Percentiles rank a stretch among this genome's conserved stretches.
These are phyloP conservation scores for Grammomys dolichurus DNA, from an alignment of 2,113 vertebrate genomes.

Conservation along the genomic window DNA sequence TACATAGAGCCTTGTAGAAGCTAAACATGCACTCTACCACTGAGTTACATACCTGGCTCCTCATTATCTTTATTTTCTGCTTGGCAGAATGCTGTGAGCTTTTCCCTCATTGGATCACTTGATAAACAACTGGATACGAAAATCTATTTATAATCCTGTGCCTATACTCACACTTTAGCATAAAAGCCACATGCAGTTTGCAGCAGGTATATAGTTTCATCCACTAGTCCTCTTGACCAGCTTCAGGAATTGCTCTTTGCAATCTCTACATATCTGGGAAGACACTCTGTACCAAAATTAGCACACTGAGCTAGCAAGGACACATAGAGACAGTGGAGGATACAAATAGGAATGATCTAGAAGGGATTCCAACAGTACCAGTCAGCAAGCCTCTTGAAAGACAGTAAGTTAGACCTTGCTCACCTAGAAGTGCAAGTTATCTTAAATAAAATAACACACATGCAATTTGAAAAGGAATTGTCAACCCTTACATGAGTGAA, in stretches of 20 bases:
- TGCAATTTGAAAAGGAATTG: background rate
- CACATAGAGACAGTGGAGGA: conserved; percentile 37
- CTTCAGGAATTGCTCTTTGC: conserved; percentile 67
- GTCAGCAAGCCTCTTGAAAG: conserved; percentile 43
- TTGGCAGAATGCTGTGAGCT: conserved; percentile 55
- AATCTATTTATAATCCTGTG: conserved; percentile 69
- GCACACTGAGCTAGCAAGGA: conserved; percentile 64
- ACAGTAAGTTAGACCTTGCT: conserved; percentile 46
- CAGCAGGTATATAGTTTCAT: conserved; percentile 64
- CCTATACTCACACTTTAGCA: conserved; percentile 74
- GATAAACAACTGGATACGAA: conserved; percentile 65
- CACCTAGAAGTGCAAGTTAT: conserved; percentile 50
- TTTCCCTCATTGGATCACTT: conserved; percentile 60
- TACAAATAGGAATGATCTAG: conserved; percentile 68
- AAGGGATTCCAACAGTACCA: conserved; percentile 44
- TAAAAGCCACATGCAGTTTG: conserved; percentile 56
- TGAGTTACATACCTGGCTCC: background rate
- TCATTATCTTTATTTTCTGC: conserved; percentile 10
- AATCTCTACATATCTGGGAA: conserved; percentile 70
- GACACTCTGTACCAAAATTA: conserved; percentile 74
- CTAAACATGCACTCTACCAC: background rate
- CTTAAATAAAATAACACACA: conserved; percentile 53
- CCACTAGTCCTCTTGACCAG: conserved; percentile 64
- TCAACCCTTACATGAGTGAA: conserved; percentile 25
- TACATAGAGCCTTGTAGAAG: background rate